A percentile compares a stretch with the other conserved stretches of the same genome.
Conservation (phyloP, 2,797 vertebrate genomes). For the Salarias fasciatus region DNA sequence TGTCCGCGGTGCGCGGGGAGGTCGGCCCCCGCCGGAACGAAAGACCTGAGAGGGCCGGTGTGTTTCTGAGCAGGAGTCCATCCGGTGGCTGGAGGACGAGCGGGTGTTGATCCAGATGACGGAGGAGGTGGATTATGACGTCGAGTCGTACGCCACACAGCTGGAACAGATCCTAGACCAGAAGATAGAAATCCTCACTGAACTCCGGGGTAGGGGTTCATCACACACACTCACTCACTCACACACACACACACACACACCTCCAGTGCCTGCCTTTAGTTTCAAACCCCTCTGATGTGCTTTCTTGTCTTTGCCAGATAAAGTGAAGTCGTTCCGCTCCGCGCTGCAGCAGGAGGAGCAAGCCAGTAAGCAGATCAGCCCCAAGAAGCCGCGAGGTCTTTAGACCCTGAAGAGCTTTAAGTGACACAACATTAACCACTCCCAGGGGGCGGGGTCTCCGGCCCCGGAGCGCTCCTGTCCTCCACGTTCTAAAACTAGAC, state of each 20-base stretch:
- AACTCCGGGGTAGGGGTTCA: conserved; percentile 87
- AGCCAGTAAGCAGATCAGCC: conserved; percentile 99
- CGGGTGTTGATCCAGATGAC: conserved; percentile 97
- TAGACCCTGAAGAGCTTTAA: conserved; percentile 58
- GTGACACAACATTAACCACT: conserved; percentile 67
- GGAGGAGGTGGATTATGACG: conserved; percentile 98
- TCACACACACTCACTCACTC: no score
- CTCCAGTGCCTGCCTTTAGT: no score
- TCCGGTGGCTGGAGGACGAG: conserved; percentile 96
- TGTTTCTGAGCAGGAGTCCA: conserved; percentile 87
- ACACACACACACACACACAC: no score
- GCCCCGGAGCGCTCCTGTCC: no score
- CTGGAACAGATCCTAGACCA: conserved; percentile 97
- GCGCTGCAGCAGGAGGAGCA: conserved; percentile 97
- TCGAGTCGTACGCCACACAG: conserved; percentile 94
- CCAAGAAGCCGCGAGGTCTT: conserved; percentile 90
- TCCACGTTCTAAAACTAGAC: no score
- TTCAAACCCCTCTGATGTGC: background rate
- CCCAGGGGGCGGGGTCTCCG: no score
- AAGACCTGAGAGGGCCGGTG: background rate
- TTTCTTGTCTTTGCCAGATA: conserved; percentile 83
- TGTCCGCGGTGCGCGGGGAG: no score
- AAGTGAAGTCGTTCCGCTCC: conserved; percentile 98
- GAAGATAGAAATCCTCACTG: conserved; percentile 95
- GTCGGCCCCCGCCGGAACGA: no score